Evolutionary conservation across 2,797 vertebrate genomes (phyloP), one percentile per base, ranked within the genome.

Genomic region (Crocidura indochinensis): DNA sequence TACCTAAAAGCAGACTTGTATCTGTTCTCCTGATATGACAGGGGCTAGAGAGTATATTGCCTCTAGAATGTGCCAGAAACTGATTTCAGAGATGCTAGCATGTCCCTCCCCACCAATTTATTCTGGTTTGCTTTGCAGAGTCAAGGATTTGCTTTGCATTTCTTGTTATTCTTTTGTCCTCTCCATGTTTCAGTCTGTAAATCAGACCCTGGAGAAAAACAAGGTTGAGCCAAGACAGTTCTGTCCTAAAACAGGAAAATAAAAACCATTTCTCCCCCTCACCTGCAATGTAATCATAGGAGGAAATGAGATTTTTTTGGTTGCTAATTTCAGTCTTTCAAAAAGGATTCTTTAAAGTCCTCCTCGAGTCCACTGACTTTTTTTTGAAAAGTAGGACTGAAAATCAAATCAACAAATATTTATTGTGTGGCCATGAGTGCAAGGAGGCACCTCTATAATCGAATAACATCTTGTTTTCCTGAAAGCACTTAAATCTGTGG

Each of bases 251-350:
- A 92, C 56, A 31, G 91, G 73, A 88, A 93, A 94, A 92, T 65
- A 93, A 95, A 38, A 2, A 87, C 87, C 87, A 62, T 75, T 86
- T 80, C 88, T 27, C 51, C 10, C 56, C 56, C 56, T 17, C 56
- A 51, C 10, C 95, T 75, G 73, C 79, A 83, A 56, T 72, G 44
- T 83, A 75, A 94, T 91, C 86, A 79, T 85, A 64, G 72, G 81
- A 89, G 71, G 74, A 78, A 83, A 93, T 73, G 85, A 93, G 62
- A 51, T 68, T 90, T 75, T 75, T 90, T 75, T 75, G 79, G 75
- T 67, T 65, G 69, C 92, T 91, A 91, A 91, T 88, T 94, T 86
- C 81, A 80, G 19, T 53, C 88, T 93, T 90, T 88, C 92, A 73
- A 78, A 84, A 83, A 85, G 56, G 73, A 87, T 94, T 93, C 89